These are phyloP conservation scores for Bhutanitis thaidina DNA, from an alignment of 2,888 invertebrate species.

Conservation along the genomic window DNA sequence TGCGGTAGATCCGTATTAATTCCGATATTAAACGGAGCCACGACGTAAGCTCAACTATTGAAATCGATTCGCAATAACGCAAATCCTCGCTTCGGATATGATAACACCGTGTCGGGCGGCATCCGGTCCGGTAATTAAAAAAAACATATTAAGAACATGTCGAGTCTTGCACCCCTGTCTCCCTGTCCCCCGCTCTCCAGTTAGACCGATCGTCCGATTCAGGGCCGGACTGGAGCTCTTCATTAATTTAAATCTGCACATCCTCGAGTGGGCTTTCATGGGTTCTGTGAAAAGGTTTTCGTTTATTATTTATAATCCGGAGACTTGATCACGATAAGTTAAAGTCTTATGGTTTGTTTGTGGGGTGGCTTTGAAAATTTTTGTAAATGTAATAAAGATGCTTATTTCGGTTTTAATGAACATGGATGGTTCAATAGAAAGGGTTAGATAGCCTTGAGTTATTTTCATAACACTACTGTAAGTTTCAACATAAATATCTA, in stretches of 20 bases:
- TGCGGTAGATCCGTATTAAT: conserved; percentile 43
- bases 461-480: too few relatives aligned
- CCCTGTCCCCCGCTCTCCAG: not conserved
- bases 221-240: conserved; percentile 14
- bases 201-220: conserved; percentile 6
- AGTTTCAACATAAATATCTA: too few relatives aligned
- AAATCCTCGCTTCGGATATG: conserved; percentile 42
- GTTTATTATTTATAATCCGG: not conserved
- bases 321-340: too few relatives aligned
- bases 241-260: conserved; percentile 21
- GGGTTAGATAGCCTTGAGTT: too few relatives aligned
- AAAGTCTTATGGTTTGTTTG: too few relatives aligned
- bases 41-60: conserved; percentile 38
- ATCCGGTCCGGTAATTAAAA: conserved; percentile 54
- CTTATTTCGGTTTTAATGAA: too few relatives aligned
- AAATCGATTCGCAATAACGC: conserved; percentile 44
- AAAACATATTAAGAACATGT: conserved; percentile 56
- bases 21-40: conserved; percentile 40
- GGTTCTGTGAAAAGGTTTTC: conserved; percentile 3
- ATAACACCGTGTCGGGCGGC: conserved; percentile 42
- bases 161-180: not conserved
- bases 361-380: too few relatives aligned
- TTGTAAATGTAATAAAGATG: too few relatives aligned
- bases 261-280: not conserved
- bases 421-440: too few relatives aligned